These are phyloP conservation scores for Hypomecis punctinalis DNA, from an alignment of 2,888 invertebrate genomes.

Conservation along the genomic window DNA sequence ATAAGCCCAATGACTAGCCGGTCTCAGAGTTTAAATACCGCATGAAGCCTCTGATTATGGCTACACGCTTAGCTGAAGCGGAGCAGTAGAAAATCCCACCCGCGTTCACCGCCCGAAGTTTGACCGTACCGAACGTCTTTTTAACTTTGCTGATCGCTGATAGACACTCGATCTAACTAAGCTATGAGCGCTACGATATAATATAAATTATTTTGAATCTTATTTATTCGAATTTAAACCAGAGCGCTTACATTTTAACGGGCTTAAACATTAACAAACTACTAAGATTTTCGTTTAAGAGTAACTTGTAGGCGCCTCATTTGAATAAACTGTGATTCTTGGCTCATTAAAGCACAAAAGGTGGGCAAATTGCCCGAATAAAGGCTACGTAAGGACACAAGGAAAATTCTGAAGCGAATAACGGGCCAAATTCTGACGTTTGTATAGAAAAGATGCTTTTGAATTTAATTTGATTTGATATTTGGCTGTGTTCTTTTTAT, in stretches of 20 bases:
- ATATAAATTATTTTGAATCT: too few species aligned
- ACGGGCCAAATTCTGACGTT: slow-evolving; percentile 7
- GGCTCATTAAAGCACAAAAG: slow-evolving; percentile 29
- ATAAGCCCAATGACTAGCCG: too few species aligned
- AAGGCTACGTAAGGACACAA: slow-evolving; percentile 13
- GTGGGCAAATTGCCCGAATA: slow-evolving; percentile 29
- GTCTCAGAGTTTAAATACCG: too few species aligned
- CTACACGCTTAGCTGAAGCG: too few species aligned
- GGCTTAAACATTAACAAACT: slow-evolving; percentile 1
- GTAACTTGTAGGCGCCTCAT: slow-evolving; percentile 23
- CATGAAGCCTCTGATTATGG: too few species aligned
- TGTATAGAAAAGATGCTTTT: background rate
- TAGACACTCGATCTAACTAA: too few species aligned
- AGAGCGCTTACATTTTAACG: background rate
- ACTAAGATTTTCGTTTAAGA: slow-evolving; percentile 20
- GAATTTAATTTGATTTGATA: slow-evolving; percentile 8
- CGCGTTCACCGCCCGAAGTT: too few species aligned
- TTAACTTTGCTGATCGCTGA: too few species aligned
- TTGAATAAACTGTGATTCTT: slow-evolving; percentile 31
- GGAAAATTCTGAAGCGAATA: slow-evolving; percentile 16
- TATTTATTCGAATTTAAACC: background rate
- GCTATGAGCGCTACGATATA: too few species aligned
- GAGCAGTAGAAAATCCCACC: too few species aligned
- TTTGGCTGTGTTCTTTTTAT: background rate
- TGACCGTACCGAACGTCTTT: too few species aligned